Evolutionary conservation across 2,888 invertebrate species (phyloP).

Genomic region (Synergus gifuensis): DNA sequence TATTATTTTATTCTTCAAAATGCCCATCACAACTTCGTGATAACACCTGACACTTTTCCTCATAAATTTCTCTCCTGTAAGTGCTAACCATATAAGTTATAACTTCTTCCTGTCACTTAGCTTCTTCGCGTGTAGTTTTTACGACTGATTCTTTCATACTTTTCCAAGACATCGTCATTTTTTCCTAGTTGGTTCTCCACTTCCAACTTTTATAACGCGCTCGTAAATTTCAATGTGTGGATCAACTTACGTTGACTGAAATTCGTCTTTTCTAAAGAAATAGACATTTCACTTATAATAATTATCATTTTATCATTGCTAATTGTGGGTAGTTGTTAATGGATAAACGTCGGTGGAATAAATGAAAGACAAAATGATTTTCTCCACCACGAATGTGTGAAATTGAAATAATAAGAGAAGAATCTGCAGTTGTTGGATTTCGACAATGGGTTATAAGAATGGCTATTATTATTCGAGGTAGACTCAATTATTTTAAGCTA

Average conservation of each 20-base stretch:
- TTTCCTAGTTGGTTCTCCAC: neutral
- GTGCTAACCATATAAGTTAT: neutral
- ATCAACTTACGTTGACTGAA: neutral
- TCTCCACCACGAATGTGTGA: conserved; percentile 20
- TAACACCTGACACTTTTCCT: neutral
- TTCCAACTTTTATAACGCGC: neutral
- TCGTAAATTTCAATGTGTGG: neutral
- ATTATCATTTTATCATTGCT: neutral
- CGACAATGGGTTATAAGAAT: conserved; percentile 74
- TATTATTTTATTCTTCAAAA: neutral
- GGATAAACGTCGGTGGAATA: neutral
- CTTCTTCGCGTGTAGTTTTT: neutral
- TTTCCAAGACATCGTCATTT: neutral
- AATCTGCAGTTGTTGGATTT: conserved; percentile 64
- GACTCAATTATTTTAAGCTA: conserved; percentile 76
- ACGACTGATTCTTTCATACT: neutral
- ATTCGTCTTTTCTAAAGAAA: too few relatives aligned
- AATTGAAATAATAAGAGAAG: conserved; percentile 57
- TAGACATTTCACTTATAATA: too few relatives aligned
- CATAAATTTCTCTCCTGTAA: neutral
- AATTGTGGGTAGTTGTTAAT: neutral
- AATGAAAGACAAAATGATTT: conserved; percentile 31
- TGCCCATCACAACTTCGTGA: neutral
- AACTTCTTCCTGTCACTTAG: neutral
- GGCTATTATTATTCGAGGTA: conserved; percentile 69